Percentiles rank a stretch among this genome's conserved stretches.
Conservation (phyloP, 2,888 invertebrate genomes). For the Heliconius cydno region DNA sequence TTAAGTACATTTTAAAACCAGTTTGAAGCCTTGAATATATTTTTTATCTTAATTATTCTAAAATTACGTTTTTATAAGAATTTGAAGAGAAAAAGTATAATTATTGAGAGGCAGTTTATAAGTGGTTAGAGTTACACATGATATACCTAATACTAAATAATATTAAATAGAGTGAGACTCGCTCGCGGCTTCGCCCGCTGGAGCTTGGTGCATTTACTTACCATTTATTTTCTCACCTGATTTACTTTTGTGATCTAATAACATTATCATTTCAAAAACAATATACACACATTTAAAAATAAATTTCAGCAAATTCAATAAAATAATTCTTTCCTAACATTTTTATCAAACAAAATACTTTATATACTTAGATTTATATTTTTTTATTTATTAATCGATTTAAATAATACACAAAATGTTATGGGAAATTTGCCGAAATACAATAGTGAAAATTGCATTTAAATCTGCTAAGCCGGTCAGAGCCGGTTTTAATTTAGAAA, state of each 20-base stretch:
- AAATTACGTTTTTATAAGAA: slow-evolving; percentile 7
- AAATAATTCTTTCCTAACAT: too few relatives aligned
- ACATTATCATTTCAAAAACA: too few relatives aligned
- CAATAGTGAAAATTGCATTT: not conserved
- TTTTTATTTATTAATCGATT: not conserved
- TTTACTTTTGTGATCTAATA: too few relatives aligned
- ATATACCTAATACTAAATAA: not conserved
- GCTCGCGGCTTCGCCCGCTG: not conserved
- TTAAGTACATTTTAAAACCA: slow-evolving; percentile 9
- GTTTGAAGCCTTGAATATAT: slow-evolving; percentile 17
- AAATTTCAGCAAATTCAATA: too few relatives aligned
- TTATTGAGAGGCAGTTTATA: not conserved
- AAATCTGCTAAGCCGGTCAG: not conserved
- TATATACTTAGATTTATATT: not conserved
- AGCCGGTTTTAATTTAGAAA: too few relatives aligned
- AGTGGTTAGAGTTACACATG: not conserved
- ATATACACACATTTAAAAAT: too few relatives aligned
- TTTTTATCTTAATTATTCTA: slow-evolving; percentile 20
- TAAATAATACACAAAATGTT: not conserved
- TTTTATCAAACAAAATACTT: too few relatives aligned
- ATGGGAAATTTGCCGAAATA: not conserved
- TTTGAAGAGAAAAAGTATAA: not conserved
- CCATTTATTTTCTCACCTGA: too few relatives aligned
- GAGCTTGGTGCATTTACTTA: not conserved
- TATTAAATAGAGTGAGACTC: not conserved